These are phyloP conservation scores for Cephus spinipes DNA, from an alignment of 2,888 invertebrate genomes.

Conservation along the genomic window DNA sequence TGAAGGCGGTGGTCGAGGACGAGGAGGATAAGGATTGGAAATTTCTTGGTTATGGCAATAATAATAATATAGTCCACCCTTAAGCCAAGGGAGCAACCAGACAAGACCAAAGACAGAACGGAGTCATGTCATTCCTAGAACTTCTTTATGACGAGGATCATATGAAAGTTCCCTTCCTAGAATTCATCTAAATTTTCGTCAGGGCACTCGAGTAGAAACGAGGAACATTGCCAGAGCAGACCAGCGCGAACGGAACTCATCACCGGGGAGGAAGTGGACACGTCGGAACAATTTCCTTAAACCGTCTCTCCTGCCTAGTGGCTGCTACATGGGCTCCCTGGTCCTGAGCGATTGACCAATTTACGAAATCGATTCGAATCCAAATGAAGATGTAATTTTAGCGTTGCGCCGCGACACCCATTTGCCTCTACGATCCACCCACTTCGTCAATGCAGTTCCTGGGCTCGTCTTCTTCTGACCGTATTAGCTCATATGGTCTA, in stretches of 20 bases:
- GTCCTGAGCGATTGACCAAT: slow-evolving; percentile 64
- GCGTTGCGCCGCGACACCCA: neutral
- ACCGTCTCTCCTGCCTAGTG: slow-evolving; percentile 27
- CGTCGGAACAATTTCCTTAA: slow-evolving; percentile 66
- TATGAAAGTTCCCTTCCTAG: neutral
- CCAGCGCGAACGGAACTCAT: slow-evolving; percentile 60
- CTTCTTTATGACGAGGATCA: neutral
- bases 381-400: slow-evolving; percentile 43
- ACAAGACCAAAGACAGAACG: neutral
- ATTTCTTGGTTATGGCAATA: neutral
- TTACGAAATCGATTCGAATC: slow-evolving; percentile 58
- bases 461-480: neutral
- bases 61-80: neutral
- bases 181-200: neutral
- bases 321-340: slow-evolving; percentile 11
- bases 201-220: neutral
- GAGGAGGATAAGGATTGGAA: neutral
- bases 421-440: neutral
- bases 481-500: neutral
- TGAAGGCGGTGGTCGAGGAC: neutral
- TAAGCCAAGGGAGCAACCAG: neutral
- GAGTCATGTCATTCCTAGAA: neutral
- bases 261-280: slow-evolving; percentile 65
- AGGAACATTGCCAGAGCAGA: neutral
- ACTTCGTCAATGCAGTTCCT: neutral